These are phyloP conservation scores for Myzus persicae DNA, from an alignment of 1,140 invertebrate species.

Conservation along the genomic window DNA sequence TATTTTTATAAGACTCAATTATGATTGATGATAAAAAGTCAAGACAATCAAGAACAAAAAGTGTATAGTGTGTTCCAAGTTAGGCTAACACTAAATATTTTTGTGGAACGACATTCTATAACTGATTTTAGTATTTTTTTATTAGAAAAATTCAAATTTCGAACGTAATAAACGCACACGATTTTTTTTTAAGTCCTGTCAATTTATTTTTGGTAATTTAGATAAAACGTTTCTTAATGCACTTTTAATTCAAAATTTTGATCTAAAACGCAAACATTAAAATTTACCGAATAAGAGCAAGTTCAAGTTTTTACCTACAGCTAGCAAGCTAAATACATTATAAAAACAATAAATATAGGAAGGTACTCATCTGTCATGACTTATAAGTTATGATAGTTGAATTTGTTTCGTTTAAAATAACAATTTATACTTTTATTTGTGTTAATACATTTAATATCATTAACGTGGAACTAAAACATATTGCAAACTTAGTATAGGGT, in stretches of 20 bases:
- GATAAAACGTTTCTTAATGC: background rate
- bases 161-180: background rate
- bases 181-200: background rate
- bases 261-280: background rate
- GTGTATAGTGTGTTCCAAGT: background rate
- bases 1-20: conserved; percentile 5
- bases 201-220: background rate
- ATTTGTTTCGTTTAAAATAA: no score
- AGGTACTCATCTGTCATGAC: background rate
- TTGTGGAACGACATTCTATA: background rate
- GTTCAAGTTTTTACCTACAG: background rate
- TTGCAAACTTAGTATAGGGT: no score
- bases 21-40: conserved; percentile 19
- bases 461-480: no score
- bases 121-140: background rate
- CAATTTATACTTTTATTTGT: no score
- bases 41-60: background rate
- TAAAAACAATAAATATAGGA: no score
- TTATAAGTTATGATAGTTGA: no score
- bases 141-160: background rate
- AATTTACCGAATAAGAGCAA: background rate
- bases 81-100: background rate
- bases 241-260: background rate
- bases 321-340: background rate
- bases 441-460: no score